These are phyloP conservation scores for Hipposideros larvatus DNA, from an alignment of 2,797 vertebrate species.

Conservation along the genomic window DNA sequence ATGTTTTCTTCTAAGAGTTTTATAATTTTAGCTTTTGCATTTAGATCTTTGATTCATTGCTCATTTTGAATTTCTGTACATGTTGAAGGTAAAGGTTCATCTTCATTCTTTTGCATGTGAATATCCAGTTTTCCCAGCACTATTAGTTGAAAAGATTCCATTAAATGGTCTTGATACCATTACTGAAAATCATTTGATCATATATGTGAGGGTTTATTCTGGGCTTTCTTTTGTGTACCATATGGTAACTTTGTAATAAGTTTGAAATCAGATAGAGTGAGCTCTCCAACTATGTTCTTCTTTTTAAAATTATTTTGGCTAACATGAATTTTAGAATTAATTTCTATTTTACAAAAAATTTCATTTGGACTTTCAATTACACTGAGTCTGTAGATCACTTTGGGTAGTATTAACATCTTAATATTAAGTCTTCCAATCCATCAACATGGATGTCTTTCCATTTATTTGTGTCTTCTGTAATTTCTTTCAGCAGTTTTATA, in stretches of 20 bases:
- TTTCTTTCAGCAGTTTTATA: neutral
- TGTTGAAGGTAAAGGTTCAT: neutral
- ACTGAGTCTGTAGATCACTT: neutral
- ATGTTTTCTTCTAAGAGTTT: neutral
- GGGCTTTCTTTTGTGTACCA: neutral
- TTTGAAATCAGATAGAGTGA: neutral
- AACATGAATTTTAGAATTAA: neutral
- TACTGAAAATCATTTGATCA: neutral
- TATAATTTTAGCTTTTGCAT: neutral
- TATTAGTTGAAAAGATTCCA: neutral
- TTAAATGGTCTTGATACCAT: neutral
- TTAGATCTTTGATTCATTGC: neutral
- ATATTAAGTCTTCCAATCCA: neutral
- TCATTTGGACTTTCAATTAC: neutral
- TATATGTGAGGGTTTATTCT: neutral
- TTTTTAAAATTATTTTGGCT: neutral
- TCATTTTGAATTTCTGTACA: neutral
- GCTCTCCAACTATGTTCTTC: neutral
- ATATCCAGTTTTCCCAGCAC: neutral
- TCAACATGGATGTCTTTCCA: neutral
- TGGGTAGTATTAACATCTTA: neutral
- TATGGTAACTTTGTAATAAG: neutral
- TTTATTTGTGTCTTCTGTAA: neutral
- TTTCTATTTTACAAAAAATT: slow-evolving; percentile 9
- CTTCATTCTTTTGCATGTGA: neutral